A percentile compares a stretch with the other conserved stretches of the same genome.
Conservation (phyloP, 2,113 vertebrate species). For the Oncorhynchus tshawytscha region DNA sequence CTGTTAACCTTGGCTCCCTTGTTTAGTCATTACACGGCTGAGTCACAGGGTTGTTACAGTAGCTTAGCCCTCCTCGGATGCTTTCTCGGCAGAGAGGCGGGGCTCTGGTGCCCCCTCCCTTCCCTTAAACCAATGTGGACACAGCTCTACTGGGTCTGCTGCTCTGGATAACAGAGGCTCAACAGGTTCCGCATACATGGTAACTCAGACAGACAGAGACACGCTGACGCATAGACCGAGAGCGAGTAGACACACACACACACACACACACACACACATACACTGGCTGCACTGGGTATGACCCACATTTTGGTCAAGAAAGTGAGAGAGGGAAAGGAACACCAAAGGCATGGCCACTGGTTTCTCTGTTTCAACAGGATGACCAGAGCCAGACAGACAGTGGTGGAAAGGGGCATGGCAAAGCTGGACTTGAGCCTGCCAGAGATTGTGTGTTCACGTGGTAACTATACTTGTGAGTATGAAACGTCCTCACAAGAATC, state of each 20-base stretch:
- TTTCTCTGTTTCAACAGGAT: conserved; percentile 56
- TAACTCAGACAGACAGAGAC: background rate
- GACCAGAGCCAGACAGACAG: conserved; percentile 41
- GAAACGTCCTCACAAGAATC: too few relatives aligned
- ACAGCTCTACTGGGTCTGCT: conserved; percentile 26
- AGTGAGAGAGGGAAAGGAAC: conserved; percentile 39
- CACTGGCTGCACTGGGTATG: conserved; percentile 50
- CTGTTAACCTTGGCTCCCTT: conserved; percentile 23
- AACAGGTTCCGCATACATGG: background rate
- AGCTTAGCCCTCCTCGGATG: conserved; percentile 21
- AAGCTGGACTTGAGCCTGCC: conserved; percentile 44
- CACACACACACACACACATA: conserved; percentile 11
- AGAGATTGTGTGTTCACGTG: conserved; percentile 23
- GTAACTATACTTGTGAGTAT: too few relatives aligned
- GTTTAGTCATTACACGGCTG: conserved; percentile 1
- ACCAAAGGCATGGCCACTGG: conserved; percentile 48
- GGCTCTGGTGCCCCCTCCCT: background rate
- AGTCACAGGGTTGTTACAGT: conserved; percentile 25
- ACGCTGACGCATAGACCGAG: background rate
- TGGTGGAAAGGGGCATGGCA: conserved; percentile 33
- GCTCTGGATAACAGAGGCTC: conserved; percentile 5
- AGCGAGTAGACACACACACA: background rate
- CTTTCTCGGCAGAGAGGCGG: conserved; percentile 12
- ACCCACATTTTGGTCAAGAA: conserved; percentile 56
- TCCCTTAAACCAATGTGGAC: conserved; percentile 28